These are phyloP conservation scores for Micronycteris hirsuta DNA, from an alignment of 2,113 vertebrate genomes.

Conservation along the genomic window DNA sequence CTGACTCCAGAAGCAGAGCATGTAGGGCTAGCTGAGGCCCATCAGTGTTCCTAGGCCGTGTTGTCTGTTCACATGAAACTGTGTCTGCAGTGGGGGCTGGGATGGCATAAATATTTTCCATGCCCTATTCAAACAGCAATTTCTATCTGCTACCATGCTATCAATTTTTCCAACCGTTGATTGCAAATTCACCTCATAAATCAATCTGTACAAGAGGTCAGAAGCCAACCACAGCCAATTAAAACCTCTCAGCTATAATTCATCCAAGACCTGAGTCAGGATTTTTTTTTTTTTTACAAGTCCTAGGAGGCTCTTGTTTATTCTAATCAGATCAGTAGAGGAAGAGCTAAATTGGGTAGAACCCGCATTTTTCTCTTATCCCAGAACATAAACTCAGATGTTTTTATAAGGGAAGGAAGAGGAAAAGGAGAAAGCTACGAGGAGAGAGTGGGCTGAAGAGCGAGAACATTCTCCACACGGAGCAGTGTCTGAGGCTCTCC, in stretches of 20 bases:
- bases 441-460: conserved; percentile 18
- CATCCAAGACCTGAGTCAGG: conserved; percentile 24
- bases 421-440: conserved; percentile 40
- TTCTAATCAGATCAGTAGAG: conserved; percentile 58
- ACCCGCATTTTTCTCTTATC: conserved; percentile 42
- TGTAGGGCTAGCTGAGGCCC: not conserved
- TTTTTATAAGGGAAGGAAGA: conserved; percentile 45
- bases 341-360: conserved; percentile 39
- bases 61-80: not conserved
- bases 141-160: conserved; percentile 40
- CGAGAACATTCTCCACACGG: not conserved
- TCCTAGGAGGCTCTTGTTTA: conserved; percentile 50
- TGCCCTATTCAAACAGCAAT: conserved; percentile 24
- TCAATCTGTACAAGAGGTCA: conserved; percentile 56
- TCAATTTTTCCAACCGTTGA: conserved; percentile 52
- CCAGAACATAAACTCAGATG: conserved; percentile 62
- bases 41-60: not conserved
- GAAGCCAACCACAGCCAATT: conserved; percentile 55
- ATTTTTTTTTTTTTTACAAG: conserved; percentile 39
- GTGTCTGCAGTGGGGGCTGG: not conserved
- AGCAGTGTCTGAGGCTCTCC: not conserved
- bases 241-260: conserved; percentile 65
- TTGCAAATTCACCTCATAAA: conserved; percentile 62
- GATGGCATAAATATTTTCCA: conserved; percentile 26
- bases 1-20: not conserved